These are phyloP conservation scores for Ladona fulva DNA, from an alignment of 1,140 invertebrate species.

Conservation along the genomic window DNA sequence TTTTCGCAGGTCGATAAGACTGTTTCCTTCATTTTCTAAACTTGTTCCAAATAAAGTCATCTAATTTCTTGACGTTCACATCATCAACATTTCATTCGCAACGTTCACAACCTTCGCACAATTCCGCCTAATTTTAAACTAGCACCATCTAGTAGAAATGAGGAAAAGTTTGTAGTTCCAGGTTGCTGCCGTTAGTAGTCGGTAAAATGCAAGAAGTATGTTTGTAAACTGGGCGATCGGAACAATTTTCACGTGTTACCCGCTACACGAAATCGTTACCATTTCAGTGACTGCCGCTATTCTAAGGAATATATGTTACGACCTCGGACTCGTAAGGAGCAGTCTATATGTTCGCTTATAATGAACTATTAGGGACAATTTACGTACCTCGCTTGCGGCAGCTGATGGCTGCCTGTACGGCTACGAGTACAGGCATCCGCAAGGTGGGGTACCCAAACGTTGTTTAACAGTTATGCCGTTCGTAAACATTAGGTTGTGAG, in stretches of 20 bases:
- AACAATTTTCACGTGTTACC: conserved; percentile 21
- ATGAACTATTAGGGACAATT: conserved; percentile 20
- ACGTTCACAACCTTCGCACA: background rate
- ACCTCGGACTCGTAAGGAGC: background rate
- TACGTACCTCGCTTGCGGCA: conserved; percentile 19
- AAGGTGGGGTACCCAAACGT: conserved; percentile 19
- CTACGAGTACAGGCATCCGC: conserved; percentile 19
- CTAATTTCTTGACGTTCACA: too few species aligned
- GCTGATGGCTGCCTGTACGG: conserved; percentile 22
- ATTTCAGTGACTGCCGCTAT: conserved; percentile 13
- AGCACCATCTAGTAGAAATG: background rate
- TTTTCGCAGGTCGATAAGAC: conserved; percentile 56
- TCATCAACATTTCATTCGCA: too few species aligned
- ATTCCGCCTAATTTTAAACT: background rate
- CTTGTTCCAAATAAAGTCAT: background rate
- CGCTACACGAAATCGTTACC: conserved; percentile 10
- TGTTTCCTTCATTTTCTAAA: conserved; percentile 45
- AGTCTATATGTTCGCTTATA: conserved; percentile 7
- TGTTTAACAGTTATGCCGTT: conserved; percentile 14
- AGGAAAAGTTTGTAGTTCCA: background rate
- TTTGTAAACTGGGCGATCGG: conserved; percentile 23
- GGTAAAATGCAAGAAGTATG: conserved; percentile 15
- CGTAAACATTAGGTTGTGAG: conserved; percentile 16
- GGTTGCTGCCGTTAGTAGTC: background rate
- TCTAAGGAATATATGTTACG: conserved; percentile 11